Evolutionary conservation across 2,888 invertebrate species (phyloP).

Genomic region (Branchipolynoe longqiensis): DNA sequence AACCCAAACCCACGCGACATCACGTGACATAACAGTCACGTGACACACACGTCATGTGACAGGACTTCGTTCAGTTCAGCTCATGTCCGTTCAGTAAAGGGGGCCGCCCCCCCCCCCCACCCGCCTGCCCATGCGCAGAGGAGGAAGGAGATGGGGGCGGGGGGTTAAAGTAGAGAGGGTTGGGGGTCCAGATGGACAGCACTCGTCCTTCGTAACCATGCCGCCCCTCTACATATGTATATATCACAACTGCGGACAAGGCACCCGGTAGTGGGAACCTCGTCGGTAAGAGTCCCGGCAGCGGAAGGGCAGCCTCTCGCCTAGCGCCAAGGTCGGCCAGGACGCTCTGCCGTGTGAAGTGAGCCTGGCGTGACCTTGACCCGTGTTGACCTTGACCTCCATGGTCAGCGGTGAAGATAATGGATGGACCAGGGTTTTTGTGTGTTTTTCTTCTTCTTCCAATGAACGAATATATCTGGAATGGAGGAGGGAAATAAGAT

Average conservation of each 20-base stretch:
- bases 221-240: constrained; percentile 5
- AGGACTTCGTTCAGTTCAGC: too few species aligned
- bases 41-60: too few species aligned
- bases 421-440: constrained; percentile 47
- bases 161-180: too few species aligned
- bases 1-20: too few species aligned
- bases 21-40: too few species aligned
- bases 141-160: too few species aligned
- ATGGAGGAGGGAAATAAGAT: not conserved
- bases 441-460: too few species aligned
- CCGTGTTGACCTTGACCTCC: constrained; percentile 48
- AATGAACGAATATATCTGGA: constrained; percentile 35
- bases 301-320: not conserved
- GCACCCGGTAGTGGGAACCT: not conserved
- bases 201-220: not conserved
- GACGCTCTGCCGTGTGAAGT: not conserved
- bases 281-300: constrained; percentile 13
- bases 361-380: constrained; percentile 1
- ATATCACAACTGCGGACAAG: constrained; percentile 37
- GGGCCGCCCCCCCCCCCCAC: too few species aligned
- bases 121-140: too few species aligned
- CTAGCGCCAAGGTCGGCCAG: not conserved
- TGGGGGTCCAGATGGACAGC: not conserved
- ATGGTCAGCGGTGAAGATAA: constrained; percentile 49
- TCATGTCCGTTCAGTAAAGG: too few species aligned